A percentile compares a stretch with the other conserved stretches of the same genome.
Conservation (phyloP, 2,113 vertebrate genomes). For the Penelope pileata region DNA sequence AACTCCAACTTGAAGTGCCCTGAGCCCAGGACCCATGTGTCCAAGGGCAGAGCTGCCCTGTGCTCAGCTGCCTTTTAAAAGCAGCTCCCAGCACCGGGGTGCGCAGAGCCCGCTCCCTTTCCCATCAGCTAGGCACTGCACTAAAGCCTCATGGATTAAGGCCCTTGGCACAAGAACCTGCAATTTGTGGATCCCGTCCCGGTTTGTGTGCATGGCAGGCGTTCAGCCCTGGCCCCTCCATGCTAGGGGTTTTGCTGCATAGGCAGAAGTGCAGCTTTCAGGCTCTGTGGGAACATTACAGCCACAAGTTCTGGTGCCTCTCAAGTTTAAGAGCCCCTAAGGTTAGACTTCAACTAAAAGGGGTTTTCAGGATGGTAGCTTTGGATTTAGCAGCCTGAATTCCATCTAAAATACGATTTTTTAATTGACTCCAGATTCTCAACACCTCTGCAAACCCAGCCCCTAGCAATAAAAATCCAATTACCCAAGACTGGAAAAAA, state of each 20-base stretch:
- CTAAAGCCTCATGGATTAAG: neutral
- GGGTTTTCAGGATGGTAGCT: neutral
- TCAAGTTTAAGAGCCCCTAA: neutral
- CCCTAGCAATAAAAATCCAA: neutral
- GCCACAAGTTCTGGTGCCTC: neutral
- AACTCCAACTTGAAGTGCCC: neutral
- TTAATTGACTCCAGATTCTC: neutral
- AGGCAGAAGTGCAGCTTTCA: neutral
- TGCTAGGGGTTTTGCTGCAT: neutral
- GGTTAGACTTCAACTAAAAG: neutral
- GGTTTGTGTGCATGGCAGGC: neutral
- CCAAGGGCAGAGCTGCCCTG: neutral
- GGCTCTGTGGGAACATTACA: neutral
- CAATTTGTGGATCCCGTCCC: neutral
- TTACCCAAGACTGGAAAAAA: neutral
- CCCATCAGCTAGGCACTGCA: too few relatives aligned
- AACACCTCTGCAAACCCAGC: neutral
- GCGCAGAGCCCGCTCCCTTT: neutral
- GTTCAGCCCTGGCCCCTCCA: neutral
- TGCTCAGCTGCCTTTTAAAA: neutral
- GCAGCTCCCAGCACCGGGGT: rapidly evolving
- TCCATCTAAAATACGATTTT: neutral
- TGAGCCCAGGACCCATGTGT: neutral
- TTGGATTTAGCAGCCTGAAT: neutral
- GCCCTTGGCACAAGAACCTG: neutral